Evolutionary conservation across 1,140 invertebrate species (phyloP).

Genomic region (Caenorhabditis latens): DNA sequence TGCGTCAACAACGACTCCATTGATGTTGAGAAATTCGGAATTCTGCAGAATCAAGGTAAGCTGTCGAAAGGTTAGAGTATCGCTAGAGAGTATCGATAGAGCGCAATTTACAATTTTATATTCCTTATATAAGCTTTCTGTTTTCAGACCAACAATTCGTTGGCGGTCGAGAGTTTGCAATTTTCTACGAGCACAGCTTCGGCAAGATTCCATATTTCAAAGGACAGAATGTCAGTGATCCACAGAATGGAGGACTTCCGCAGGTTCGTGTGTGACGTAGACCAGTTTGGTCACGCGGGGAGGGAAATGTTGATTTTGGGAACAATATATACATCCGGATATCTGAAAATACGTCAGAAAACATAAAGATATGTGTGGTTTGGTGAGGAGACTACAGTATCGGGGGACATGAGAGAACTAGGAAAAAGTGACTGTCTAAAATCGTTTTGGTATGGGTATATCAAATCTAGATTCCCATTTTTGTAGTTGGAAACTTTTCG

Average conservation of each 20-base stretch:
- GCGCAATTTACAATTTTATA: background rate
- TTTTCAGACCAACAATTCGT: constrained; percentile 11
- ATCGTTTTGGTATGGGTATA: too few relatives aligned
- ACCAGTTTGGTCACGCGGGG: too few relatives aligned
- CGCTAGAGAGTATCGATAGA: background rate
- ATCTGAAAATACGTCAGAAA: too few relatives aligned
- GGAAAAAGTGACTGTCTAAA: too few relatives aligned
- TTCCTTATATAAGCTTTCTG: background rate
- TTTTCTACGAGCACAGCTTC: constrained; percentile 32
- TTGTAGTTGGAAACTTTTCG: too few relatives aligned
- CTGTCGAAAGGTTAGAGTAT: background rate
- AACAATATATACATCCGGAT: too few relatives aligned
- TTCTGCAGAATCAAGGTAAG: constrained; percentile 15
- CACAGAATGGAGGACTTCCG: constrained; percentile 29
- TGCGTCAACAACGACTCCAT: background rate
- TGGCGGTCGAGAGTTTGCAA: background rate
- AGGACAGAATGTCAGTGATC: constrained; percentile 22
- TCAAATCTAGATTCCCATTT: too few relatives aligned
- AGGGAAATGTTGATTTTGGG: too few relatives aligned
- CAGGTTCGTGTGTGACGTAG: background rate
- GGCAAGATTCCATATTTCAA: constrained; percentile 39
- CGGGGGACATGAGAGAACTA: too few relatives aligned
- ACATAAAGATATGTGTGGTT: too few relatives aligned
- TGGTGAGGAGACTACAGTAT: too few relatives aligned
- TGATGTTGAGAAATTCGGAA: constrained; percentile 34